These are phyloP conservation scores for Brachypodius melanocephalos DNA, from an alignment of 2,113 vertebrate genomes.

Conservation along the genomic window DNA sequence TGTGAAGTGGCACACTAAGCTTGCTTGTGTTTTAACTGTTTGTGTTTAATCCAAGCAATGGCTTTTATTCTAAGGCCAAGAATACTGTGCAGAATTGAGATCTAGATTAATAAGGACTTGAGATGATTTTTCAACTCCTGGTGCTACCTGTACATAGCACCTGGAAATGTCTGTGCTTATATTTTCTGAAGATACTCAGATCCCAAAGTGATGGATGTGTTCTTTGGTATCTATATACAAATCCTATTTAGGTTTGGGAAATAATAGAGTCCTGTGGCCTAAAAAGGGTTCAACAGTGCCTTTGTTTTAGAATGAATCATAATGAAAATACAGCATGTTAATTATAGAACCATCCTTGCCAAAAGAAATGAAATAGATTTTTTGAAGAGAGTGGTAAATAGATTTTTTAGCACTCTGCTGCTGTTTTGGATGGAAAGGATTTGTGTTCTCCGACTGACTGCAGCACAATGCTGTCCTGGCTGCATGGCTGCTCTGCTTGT, in stretches of 20 bases:
- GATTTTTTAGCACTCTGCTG: background rate
- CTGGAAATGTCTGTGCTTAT: background rate
- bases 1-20: background rate
- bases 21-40: background rate
- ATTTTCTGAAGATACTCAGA: background rate
- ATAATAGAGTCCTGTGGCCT: background rate
- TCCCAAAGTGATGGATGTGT: fast-evolving
- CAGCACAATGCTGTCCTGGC: background rate
- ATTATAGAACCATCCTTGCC: background rate
- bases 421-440: background rate
- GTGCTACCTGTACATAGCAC: background rate
- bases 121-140: background rate
- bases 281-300: background rate
- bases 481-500: background rate
- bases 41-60: background rate
- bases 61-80: background rate
- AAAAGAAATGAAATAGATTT: background rate
- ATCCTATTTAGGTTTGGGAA: background rate
- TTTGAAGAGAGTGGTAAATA: background rate
- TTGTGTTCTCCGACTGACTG: background rate
- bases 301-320: background rate
- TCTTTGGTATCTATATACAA: background rate
- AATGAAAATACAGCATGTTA: background rate
- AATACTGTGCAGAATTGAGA: background rate
- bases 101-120: background rate